Percentiles rank a stretch among this genome's conserved stretches.
Evolutionary conservation across 2,888 invertebrate genomes (phyloP).

Genomic region (Protodeltote pygarga): DNA sequence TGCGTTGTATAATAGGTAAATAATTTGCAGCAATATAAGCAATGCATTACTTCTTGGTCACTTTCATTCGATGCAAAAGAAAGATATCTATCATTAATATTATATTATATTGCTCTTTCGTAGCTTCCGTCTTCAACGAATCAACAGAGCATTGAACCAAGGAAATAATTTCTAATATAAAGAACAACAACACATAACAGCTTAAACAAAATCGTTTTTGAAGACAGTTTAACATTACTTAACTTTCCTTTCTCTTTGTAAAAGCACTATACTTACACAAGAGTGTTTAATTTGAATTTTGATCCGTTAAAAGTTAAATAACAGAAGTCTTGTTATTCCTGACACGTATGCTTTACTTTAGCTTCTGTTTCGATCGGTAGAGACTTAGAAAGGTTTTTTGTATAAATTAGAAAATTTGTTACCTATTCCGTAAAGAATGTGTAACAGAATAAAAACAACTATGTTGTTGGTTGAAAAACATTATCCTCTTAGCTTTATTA

Average conservation of each 20-base stretch:
- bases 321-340: conserved; percentile 44
- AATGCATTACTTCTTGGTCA: too few relatives aligned
- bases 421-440: conserved; percentile 10
- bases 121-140: too few relatives aligned
- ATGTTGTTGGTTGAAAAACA: too few relatives aligned
- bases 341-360: conserved; percentile 22
- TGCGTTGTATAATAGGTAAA: too few relatives aligned
- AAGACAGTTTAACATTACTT: background rate
- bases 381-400: conserved; percentile 7
- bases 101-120: too few relatives aligned
- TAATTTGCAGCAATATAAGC: too few relatives aligned
- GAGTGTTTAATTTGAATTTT: conserved; percentile 25
- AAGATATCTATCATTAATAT: too few relatives aligned
- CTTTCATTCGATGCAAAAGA: too few relatives aligned
- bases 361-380: conserved; percentile 15
- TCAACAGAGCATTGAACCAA: too few relatives aligned
- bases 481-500: too few relatives aligned
- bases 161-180: too few relatives aligned
- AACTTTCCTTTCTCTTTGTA: conserved; percentile 33
- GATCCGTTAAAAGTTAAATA: conserved; percentile 27
- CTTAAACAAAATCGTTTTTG: background rate
- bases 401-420: conserved; percentile 41
- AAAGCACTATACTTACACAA: conserved; percentile 15
- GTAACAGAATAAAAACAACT: background rate
- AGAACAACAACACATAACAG: too few relatives aligned